phyloP scores from a whole-genome alignment of 2,113 vertebrate genomes.

The Gambusia affinis region DNA sequence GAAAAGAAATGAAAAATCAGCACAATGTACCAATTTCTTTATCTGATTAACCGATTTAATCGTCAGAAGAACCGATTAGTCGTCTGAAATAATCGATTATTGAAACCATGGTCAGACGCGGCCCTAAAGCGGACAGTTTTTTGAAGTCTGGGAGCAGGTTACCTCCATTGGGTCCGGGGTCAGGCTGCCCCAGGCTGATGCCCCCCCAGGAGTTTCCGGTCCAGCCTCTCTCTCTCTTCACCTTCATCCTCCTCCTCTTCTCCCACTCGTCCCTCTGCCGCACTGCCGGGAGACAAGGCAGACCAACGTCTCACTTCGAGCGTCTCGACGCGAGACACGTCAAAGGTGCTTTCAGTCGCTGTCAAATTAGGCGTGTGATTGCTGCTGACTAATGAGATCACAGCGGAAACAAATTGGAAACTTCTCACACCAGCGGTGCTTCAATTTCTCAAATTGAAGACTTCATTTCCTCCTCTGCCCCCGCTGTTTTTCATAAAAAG shows the following conservation, averaged over 20 bases:
- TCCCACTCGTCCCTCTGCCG: slow-evolving; percentile 88
- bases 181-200: slow-evolving; percentile 86
- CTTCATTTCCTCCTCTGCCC: not conserved
- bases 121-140: not conserved
- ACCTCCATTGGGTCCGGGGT: slow-evolving; percentile 94
- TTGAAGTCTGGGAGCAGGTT: slow-evolving; percentile 12
- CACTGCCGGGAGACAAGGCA: slow-evolving; percentile 44
- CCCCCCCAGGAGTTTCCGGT: slow-evolving; percentile 91
- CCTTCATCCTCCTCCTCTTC: slow-evolving; percentile 81
- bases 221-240: slow-evolving; percentile 92
- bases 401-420: slow-evolving; percentile 11
- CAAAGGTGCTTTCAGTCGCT: slow-evolving; percentile 17
- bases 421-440: slow-evolving; percentile 13
- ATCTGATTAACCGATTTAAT: too few relatives aligned
- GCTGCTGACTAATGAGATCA: slow-evolving; percentile 30
- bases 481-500: not conserved
- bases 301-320: not conserved
- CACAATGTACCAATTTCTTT: too few relatives aligned
- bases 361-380: slow-evolving; percentile 26
- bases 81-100: too few relatives aligned
- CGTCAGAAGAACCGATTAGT: too few relatives aligned
- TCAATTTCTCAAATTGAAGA: slow-evolving; percentile 19
- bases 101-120: too few relatives aligned
- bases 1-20: too few relatives aligned
- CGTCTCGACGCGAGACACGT: not conserved